A percentile compares a stretch with the other conserved stretches of the same genome.
phyloP scores from a whole-genome alignment of 2,797 vertebrate species.

The Xiphophorus birchmanni region DNA sequence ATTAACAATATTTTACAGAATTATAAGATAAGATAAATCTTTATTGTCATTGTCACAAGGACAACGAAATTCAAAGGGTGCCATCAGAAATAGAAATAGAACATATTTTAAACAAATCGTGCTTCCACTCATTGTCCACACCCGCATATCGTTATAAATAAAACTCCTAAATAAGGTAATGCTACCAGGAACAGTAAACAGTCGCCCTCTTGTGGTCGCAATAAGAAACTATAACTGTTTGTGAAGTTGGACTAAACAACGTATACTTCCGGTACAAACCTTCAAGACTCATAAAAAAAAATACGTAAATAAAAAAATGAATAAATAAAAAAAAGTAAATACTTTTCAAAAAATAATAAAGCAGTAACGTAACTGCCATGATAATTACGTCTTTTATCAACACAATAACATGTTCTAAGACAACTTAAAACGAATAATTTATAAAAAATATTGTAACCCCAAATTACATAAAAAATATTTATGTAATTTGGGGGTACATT shows the following conservation, averaged over 20 bases:
- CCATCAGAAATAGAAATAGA: too few species aligned
- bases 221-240: background rate
- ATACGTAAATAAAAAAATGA: background rate
- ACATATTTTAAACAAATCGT: background rate
- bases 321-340: background rate
- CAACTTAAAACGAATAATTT: background rate
- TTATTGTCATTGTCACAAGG: too few species aligned
- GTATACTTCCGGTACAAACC: background rate
- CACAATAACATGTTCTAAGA: background rate
- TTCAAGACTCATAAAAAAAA: slow-evolving; percentile 11
- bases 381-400: background rate
- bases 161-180: background rate
- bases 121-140: background rate
- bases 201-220: background rate
- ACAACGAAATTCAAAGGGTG: too few species aligned
- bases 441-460: too few species aligned
- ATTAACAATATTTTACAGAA: background rate
- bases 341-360: background rate
- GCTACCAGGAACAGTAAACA: background rate
- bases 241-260: background rate
- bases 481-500: background rate
- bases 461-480: background rate
- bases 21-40: background rate
- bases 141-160: background rate
- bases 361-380: background rate